phyloP scores from a whole-genome alignment of 2,113 vertebrate genomes.

The Eulacestoma nigropectus region DNA sequence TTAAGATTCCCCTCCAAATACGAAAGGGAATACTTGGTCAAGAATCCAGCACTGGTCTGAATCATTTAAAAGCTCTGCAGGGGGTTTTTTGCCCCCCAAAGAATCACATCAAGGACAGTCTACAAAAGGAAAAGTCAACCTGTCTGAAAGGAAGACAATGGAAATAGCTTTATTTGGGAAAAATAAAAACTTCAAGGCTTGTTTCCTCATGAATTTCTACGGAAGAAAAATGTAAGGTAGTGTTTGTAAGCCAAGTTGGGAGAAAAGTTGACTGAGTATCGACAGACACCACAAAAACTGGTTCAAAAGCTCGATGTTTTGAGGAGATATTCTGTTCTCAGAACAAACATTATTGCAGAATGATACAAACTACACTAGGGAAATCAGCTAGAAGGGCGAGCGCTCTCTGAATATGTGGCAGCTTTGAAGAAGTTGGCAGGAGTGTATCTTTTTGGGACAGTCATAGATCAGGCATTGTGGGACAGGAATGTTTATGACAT shows the following conservation, averaged over 20 bases:
- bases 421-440: constrained; percentile 56
- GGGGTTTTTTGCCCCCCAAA: not conserved
- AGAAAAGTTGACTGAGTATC: constrained; percentile 12
- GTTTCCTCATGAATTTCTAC: not conserved
- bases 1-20: not conserved
- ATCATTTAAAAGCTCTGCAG: not conserved
- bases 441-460: constrained; percentile 21
- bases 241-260: not conserved
- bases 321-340: constrained; percentile 19
- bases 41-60: not conserved
- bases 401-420: not conserved
- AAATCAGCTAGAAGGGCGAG: constrained; percentile 9
- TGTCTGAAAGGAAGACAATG: not conserved
- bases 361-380: constrained; percentile 41
- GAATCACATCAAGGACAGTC: not conserved
- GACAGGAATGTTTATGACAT: not conserved
- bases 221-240: not conserved
- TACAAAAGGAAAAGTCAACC: not conserved
- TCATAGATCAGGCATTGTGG: constrained; percentile 20
- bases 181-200: not conserved
- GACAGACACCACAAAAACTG: constrained; percentile 42
- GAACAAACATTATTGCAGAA: constrained; percentile 52
- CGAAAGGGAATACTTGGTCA: not conserved
- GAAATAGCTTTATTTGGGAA: constrained; percentile 23
- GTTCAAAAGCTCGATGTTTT: constrained; percentile 25